Evolutionary conservation across 1,140 invertebrate genomes (phyloP).

Genomic region (Solenopsis invicta): DNA sequence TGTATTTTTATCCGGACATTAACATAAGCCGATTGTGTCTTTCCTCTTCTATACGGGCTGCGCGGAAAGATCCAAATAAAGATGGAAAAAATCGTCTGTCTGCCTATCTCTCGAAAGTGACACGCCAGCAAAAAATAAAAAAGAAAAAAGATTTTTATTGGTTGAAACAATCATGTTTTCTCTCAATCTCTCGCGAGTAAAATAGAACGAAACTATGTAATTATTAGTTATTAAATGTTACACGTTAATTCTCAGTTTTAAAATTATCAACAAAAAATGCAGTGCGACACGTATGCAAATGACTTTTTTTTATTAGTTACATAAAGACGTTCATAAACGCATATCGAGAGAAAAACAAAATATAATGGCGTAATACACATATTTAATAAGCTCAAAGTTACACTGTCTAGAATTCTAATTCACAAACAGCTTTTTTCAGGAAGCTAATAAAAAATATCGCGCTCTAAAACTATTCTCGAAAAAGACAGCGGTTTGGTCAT

Average conservation of each 20-base stretch:
- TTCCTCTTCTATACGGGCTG: constrained; percentile 61
- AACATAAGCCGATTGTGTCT: constrained; percentile 76
- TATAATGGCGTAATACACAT: background rate
- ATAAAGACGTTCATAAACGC: background rate
- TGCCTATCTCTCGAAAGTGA: constrained; percentile 47
- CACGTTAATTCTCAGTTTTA: background rate
- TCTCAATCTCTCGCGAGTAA: constrained; percentile 4
- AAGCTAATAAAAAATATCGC: background rate
- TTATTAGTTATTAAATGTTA: constrained; percentile 2
- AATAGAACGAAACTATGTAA: background rate
- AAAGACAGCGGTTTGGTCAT: background rate
- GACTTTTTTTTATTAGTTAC: background rate
- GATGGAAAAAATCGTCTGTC: constrained; percentile 48
- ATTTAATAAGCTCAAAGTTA: background rate
- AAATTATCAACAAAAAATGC: background rate
- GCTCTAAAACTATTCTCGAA: background rate
- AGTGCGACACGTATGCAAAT: background rate
- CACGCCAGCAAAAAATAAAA: constrained; percentile 22
- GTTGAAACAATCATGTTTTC: constrained; percentile 4
- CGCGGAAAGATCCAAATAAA: constrained; percentile 54
- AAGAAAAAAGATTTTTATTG: constrained; percentile 2
- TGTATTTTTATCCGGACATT: constrained; percentile 77
- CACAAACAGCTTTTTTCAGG: background rate
- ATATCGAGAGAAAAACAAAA: background rate
- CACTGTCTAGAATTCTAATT: background rate